Base-by-base conservation (phyloP, 1,140 invertebrate species). In the Homarus americanus region DNA sequence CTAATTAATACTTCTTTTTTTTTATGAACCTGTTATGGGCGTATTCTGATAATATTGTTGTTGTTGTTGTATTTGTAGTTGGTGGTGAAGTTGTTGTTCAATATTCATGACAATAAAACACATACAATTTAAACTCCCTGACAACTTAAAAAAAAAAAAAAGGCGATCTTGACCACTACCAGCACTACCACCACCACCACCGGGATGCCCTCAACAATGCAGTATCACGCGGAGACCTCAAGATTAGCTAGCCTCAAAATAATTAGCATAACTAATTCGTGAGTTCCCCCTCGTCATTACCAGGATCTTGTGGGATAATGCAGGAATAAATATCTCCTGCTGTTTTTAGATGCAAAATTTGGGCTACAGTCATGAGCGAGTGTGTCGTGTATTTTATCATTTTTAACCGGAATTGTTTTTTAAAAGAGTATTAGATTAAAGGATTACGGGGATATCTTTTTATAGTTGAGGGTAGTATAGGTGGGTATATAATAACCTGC, bases 221-320 rank as follows among this genome's bases (percentile, higher is more conserved):
- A n/a, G 1, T 17, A 72, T 1, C 36, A 72, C 9, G 44, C 17
- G 53, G 20, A 20, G 53, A 69, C 7, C 9, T 69, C n/a, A 69
- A 69, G 63, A 69, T 69, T 69, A 69, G 63, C 17, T 49, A 28
- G n/a, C 5, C 63, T 32, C 5, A 69, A 69, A 69, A 69, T 69
- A 69, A 69, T 28, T 28, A 69, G 63, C 28, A 69, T 69, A 69
- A 24, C 63, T 69, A 69, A 32, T 69, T 69, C 28, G n/a, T 69
- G n/a, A 69, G 63, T 69, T 69, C 63, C 63, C 63, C 63, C 63
- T 69, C n/a, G 3, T 24, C 41, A 78, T 78, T 78, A 78, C 5
- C 41, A 17, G 34, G 36, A 41, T 78, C 17, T 78, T 40, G 36
- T n/a, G 32, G 32, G 38, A 41, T 78, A 40, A 78, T 41, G 34